phyloP scores from a whole-genome alignment of 2,888 invertebrate genomes.

The Nowickia ferox region DNA sequence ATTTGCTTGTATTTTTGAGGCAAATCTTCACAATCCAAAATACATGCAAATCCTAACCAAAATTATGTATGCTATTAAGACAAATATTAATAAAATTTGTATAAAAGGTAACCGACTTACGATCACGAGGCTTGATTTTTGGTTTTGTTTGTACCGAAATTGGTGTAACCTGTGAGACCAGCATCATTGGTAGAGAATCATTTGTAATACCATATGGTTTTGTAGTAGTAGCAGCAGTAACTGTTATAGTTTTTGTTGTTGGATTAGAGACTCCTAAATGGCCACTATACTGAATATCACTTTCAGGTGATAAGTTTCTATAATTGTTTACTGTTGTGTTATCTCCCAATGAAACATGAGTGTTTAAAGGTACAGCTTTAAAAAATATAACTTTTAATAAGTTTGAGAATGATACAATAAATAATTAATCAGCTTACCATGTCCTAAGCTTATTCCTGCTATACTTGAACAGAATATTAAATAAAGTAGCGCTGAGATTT shows the following conservation, averaged over 20 bases:
- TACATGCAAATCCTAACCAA: too few species aligned
- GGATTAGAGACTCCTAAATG: slow-evolving; percentile 9
- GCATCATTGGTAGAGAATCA: slow-evolving; percentile 62
- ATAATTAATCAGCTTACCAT: slow-evolving; percentile 30
- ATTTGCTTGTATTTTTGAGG: too few species aligned
- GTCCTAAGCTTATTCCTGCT: slow-evolving; percentile 11
- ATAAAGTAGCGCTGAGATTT: slow-evolving; percentile 48
- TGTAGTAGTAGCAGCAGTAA: slow-evolving; percentile 14
- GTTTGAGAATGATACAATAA: not conserved
- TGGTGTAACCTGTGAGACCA: slow-evolving; percentile 65
- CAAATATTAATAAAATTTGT: not conserved
- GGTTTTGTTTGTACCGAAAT: slow-evolving; percentile 48
- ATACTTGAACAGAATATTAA: slow-evolving; percentile 20
- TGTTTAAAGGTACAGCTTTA: slow-evolving; percentile 54
- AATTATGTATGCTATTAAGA: too few species aligned
- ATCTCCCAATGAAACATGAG: not conserved
- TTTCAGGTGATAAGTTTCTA: slow-evolving; percentile 24
- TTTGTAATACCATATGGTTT: slow-evolving; percentile 50
- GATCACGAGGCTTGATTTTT: slow-evolving; percentile 66
- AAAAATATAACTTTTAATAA: not conserved
- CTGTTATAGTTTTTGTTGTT: not conserved
- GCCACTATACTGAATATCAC: not conserved
- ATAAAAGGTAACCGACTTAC: slow-evolving; percentile 67
- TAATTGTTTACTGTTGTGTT: slow-evolving; percentile 44
- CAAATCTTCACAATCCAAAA: too few species aligned